Evolutionary conservation across 2,113 vertebrate species (phyloP).

Genomic region (Nematolebias whitei): DNA sequence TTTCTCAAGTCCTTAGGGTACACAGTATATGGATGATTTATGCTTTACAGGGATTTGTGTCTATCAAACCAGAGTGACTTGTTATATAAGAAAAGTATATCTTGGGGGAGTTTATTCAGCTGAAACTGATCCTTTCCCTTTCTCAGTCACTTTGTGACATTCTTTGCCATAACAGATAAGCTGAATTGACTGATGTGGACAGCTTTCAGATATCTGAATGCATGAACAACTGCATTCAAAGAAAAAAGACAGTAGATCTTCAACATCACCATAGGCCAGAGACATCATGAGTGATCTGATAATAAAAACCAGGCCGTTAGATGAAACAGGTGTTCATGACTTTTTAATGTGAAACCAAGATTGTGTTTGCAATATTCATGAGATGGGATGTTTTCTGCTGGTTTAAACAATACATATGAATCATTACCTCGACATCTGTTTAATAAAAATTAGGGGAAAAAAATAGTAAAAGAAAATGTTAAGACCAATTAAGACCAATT

Average conservation of each 20-base stretch:
- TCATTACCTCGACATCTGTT: too few species aligned
- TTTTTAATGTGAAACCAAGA: too few species aligned
- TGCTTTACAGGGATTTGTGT: slow-evolving; percentile 71
- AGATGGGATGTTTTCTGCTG: too few species aligned
- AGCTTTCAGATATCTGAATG: slow-evolving; percentile 64
- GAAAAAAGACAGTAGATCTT: slow-evolving; percentile 45
- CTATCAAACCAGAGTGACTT: slow-evolving; percentile 75
- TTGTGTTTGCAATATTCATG: too few species aligned
- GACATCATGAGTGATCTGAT: slow-evolving; percentile 53
- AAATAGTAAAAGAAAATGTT: too few species aligned
- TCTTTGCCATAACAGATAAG: slow-evolving; percentile 63
- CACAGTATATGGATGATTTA: slow-evolving; percentile 64
- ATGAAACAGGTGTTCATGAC: neutral
- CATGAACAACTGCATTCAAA: slow-evolving; percentile 36
- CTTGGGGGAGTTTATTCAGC: slow-evolving; percentile 63
- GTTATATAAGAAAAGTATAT: slow-evolving; percentile 76
- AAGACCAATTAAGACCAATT: too few species aligned
- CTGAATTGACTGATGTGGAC: slow-evolving; percentile 58
- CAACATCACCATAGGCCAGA: slow-evolving; percentile 53
- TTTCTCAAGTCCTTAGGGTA: slow-evolving; percentile 58
- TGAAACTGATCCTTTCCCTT: slow-evolving; percentile 70
- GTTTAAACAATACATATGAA: too few species aligned
- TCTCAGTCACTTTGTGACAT: slow-evolving; percentile 59
- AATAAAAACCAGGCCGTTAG: slow-evolving; percentile 30
- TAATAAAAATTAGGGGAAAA: too few species aligned